Base-by-base conservation (phyloP, 35 echinoderm and acorn worm species). In the Lytechinus pictus region DNA sequence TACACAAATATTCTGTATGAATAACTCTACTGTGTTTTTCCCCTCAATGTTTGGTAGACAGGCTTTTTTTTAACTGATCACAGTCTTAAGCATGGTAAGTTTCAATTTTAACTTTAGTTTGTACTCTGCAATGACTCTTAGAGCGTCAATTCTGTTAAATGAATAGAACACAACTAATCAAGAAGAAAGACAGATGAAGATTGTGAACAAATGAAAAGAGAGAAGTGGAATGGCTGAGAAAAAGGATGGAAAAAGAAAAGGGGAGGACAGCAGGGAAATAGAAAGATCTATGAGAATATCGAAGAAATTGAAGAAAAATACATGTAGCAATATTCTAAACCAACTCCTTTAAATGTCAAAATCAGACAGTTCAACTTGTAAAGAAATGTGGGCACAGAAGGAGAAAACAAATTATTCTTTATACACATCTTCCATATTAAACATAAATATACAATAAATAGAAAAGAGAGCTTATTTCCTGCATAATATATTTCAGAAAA, bases 391-490 rank as follows among this genome's bases (percentile, higher is more conserved):
- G 66, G n/a, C 3, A 71, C 19, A 21, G 5, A 13, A 58, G 19
- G 24, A 71, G 61, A 71, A 44, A 71, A 79, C 16, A 79, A 79
- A 79, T 24, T 24, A 24, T 44, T 44, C 21, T 79, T 79, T 24
- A 79, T 79, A 79, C 66, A 79, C 66, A 79, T 24, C 66, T 79
- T 24, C 66, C 66, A 79, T 24, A 44, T 44, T 44, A 44, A 90
- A 90, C 88, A 52, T 90, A 90, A 90, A 90, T 90, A 90, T 44
- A 9, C 88, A 90, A 90, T 90, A 90, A 90, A 90, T 90, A 90
- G 88, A 90, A 54, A 44, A 6, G 52, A 54, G 16, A 90, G 28
- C 13, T 90, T 54, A 44, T 90, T 90, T 90, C 52, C 88, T 90
- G 88, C 66, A 79, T 7, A 79, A 58, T 0, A 90, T 90, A 90